Percentiles rank a stretch among this genome's conserved stretches.
Evolutionary conservation across 1,140 invertebrate species (phyloP).

Genomic region (Brachionus plicatilis): DNA sequence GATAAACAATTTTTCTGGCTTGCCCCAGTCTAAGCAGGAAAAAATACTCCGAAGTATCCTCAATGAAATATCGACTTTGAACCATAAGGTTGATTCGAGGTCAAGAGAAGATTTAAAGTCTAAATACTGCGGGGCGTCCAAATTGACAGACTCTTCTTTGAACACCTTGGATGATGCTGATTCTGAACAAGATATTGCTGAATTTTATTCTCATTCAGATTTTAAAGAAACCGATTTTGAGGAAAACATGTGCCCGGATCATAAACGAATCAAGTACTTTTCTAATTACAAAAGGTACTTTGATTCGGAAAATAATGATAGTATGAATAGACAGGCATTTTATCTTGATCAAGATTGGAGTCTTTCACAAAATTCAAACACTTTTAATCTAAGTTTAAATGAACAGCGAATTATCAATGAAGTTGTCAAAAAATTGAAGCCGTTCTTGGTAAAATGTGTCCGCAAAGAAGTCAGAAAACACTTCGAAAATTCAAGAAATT

Average conservation of each 20-base stretch:
- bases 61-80: neutral
- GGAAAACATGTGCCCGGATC: neutral
- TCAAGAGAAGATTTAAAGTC: neutral
- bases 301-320: neutral
- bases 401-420: conserved; percentile 3
- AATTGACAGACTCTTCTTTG: neutral
- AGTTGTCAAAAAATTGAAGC: conserved; percentile 9
- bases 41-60: conserved; percentile 1
- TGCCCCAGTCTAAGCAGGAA: neutral
- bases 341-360: conserved; percentile 15
- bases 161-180: conserved; percentile 1
- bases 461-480: conserved; percentile 26
- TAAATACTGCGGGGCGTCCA: neutral
- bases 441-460: conserved; percentile 19
- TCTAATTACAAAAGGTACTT: neutral
- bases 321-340: neutral
- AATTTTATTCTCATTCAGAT: neutral
- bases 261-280: neutral
- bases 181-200: neutral
- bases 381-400: neutral
- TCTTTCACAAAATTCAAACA: conserved; percentile 14
- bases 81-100: neutral
- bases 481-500: neutral
- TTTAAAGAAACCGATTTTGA: neutral
- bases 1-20: neutral